phyloP scores from a whole-genome alignment of 2,113 vertebrate species.

The Gnathonemus longibarbis region DNA sequence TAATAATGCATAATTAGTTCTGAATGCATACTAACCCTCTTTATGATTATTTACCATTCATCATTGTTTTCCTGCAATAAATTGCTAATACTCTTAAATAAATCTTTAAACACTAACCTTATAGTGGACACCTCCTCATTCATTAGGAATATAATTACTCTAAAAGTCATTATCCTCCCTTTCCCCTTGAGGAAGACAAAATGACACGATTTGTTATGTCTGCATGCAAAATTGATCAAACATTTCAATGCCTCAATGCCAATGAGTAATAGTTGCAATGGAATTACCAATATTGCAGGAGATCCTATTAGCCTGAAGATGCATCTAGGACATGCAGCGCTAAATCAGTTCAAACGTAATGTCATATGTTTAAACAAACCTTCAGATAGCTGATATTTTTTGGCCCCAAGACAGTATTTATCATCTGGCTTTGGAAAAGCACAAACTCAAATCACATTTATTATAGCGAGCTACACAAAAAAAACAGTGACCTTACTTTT shows the following conservation, averaged over 20 bases:
- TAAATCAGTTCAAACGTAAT: neutral
- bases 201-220: constrained; percentile 9
- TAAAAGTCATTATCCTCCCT: constrained; percentile 13
- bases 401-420: neutral
- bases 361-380: neutral
- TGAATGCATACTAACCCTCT: neutral
- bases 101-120: neutral
- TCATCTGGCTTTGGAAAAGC: constrained; percentile 7
- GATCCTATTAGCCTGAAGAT: neutral
- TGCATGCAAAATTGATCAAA: constrained; percentile 8
- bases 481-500: neutral
- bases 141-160: constrained; percentile 13
- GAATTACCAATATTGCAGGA: neutral
- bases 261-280: neutral
- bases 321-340: neutral
- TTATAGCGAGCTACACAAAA: neutral
- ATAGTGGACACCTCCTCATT: neutral
- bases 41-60: neutral
- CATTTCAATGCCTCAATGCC: neutral
- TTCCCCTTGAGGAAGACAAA: constrained; percentile 6
- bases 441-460: neutral
- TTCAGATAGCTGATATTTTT: neutral
- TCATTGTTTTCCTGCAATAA: neutral
- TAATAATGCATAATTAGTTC: neutral
- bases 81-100: neutral